phyloP scores from a whole-genome alignment of 2,888 invertebrate genomes.

The Halocaridina rubra region DNA sequence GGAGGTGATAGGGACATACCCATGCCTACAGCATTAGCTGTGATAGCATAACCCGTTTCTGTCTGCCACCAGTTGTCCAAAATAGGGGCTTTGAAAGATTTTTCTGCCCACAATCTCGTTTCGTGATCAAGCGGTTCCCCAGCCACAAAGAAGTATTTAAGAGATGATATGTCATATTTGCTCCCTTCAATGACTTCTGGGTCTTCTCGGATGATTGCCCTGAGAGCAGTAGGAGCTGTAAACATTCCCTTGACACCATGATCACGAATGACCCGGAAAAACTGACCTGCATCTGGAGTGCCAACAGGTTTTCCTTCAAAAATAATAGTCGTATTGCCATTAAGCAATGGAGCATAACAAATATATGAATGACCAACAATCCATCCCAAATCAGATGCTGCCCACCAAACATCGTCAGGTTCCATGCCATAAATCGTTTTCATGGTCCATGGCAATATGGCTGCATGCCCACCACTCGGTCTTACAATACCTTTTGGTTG shows the following conservation, averaged over 20 bases:
- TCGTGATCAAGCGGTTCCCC: slow-evolving; percentile 95
- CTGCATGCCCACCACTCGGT: slow-evolving; percentile 89
- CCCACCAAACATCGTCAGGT: slow-evolving; percentile 88
- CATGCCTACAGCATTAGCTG: slow-evolving; percentile 84
- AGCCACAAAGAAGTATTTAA: slow-evolving; percentile 78
- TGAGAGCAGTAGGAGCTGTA: slow-evolving; percentile 90
- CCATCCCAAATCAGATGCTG: slow-evolving; percentile 75
- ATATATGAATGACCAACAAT: slow-evolving; percentile 71
- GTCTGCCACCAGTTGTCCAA: slow-evolving; percentile 98
- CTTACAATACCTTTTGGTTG: slow-evolving; percentile 84
- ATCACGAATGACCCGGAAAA: slow-evolving; percentile 90
- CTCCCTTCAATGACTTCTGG: slow-evolving; percentile 69
- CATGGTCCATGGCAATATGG: slow-evolving; percentile 87
- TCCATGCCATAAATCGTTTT: slow-evolving; percentile 82
- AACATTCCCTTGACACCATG: slow-evolving; percentile 87
- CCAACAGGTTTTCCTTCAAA: slow-evolving; percentile 95
- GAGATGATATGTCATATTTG: slow-evolving; percentile 63
- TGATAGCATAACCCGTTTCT: slow-evolving; percentile 91
- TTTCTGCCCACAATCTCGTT: slow-evolving; percentile 83
- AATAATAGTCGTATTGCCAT: slow-evolving; percentile 74
- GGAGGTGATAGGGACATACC: slow-evolving; percentile 77
- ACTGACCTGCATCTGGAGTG: slow-evolving; percentile 92
- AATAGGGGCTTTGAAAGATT: slow-evolving; percentile 78
- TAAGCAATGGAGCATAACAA: slow-evolving; percentile 69
- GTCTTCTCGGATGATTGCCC: slow-evolving; percentile 86